phyloP scores from a whole-genome alignment of 1,140 invertebrate genomes.

The Carcinoscorpius rotundicauda region DNA sequence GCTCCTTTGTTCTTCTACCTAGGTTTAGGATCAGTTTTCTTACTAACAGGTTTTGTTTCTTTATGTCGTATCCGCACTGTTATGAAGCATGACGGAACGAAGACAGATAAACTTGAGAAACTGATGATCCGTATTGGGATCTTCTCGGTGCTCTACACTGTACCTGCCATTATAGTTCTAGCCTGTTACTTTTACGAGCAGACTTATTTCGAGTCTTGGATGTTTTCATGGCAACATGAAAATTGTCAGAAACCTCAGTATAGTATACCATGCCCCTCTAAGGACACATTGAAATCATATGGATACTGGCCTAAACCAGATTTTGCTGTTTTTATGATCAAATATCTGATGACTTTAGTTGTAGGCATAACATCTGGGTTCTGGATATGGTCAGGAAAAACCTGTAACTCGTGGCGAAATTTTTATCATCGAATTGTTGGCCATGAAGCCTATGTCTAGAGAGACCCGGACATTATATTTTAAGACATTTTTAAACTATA shows the following conservation, averaged over 20 bases:
- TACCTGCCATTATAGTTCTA: constrained; percentile 88
- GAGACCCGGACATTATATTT: too few species aligned
- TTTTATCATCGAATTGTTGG: constrained; percentile 39
- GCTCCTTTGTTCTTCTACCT: constrained; percentile 84
- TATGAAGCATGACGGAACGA: constrained; percentile 88
- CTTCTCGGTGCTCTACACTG: constrained; percentile 87
- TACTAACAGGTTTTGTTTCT: constrained; percentile 89
- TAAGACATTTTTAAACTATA: too few species aligned
- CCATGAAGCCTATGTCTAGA: constrained; percentile 54
- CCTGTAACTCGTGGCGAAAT: constrained; percentile 79
- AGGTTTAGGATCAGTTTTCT: constrained; percentile 80
- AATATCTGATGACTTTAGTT: constrained; percentile 57
- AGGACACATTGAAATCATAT: constrained; percentile 4
- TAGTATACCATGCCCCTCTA: constrained; percentile 31
- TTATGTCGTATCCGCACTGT: constrained; percentile 89
- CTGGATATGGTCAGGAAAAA: constrained; percentile 97
- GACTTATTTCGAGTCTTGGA: constrained; percentile 78
- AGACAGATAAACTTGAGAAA: constrained; percentile 94
- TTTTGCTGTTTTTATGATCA: constrained; percentile 43
- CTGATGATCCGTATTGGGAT: constrained; percentile 96
- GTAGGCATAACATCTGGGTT: constrained; percentile 94
- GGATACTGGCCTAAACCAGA: constrained; percentile 29
- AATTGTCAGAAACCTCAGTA: constrained; percentile 45
- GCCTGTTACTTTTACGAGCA: constrained; percentile 91
- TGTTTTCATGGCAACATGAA: constrained; percentile 74